These are phyloP conservation scores for Himalopsyche kuldschensis DNA, from an alignment of 2,888 invertebrate species.

Conservation along the genomic window DNA sequence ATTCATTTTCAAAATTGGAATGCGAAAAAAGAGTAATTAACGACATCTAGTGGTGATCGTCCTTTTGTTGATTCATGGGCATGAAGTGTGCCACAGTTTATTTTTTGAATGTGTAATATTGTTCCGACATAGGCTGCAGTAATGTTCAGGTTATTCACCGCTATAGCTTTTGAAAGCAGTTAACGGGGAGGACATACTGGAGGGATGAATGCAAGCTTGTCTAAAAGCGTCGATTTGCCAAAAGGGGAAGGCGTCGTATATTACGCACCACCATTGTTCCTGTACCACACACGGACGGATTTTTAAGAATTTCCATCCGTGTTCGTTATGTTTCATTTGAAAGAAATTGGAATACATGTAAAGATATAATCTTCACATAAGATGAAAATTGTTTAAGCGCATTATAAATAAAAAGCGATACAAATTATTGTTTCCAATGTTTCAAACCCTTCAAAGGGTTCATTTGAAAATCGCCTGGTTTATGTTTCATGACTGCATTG, in stretches of 20 bases:
- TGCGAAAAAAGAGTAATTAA: too few relatives aligned
- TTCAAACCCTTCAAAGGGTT: background rate
- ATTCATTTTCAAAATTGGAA: too few relatives aligned
- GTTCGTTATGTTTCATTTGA: background rate
- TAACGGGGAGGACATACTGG: background rate
- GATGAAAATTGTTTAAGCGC: too few relatives aligned
- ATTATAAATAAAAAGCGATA: too few relatives aligned
- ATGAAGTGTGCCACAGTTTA: too few relatives aligned
- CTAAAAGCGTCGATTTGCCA: background rate
- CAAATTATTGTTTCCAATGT: too few relatives aligned
- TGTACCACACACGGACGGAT: background rate
- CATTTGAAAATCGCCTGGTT: background rate
- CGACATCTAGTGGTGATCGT: too few relatives aligned
- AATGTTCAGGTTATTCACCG: background rate
- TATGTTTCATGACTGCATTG: background rate
- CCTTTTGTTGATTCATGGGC: too few relatives aligned
- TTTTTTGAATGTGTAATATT: too few relatives aligned
- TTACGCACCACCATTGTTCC: background rate
- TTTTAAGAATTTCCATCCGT: background rate
- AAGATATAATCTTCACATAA: too few relatives aligned
- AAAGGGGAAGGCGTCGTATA: background rate
- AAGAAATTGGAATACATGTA: background rate
- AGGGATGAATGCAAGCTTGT: background rate
- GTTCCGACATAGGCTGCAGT: background rate
- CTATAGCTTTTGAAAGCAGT: background rate